A percentile compares a stretch with the other conserved stretches of the same genome.
These are phyloP conservation scores for Leptodactylus fallax DNA, from an alignment of 2,797 vertebrate species.

Conservation along the genomic window DNA sequence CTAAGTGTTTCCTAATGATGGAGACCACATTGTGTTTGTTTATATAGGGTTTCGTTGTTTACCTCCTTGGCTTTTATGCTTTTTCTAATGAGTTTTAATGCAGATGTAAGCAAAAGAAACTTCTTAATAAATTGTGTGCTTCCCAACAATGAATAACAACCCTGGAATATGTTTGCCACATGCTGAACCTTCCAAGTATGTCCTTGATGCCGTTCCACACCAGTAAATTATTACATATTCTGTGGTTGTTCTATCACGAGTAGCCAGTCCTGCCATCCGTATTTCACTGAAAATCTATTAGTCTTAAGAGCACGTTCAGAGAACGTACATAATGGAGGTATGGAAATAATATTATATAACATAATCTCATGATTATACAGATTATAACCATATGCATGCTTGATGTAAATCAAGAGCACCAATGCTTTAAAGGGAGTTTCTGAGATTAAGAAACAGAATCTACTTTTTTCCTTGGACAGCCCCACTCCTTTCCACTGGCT, in stretches of 20 bases:
- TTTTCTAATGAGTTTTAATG: conserved; percentile 43
- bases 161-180: conserved; percentile 40
- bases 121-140: conserved; percentile 28
- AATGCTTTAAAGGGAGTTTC: not conserved
- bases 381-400: not conserved
- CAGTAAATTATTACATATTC: conserved; percentile 40
- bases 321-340: not conserved
- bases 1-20: conserved; percentile 29
- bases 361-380: not conserved
- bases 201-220: conserved; percentile 50
- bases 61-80: conserved; percentile 31
- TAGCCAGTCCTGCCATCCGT: conserved; percentile 3
- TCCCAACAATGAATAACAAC: conserved; percentile 41
- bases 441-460: not conserved
- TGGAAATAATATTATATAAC: conserved; percentile 3
- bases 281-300: conserved; percentile 3
- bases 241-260: conserved; percentile 33
- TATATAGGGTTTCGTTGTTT: conserved; percentile 35
- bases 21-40: conserved; percentile 43
- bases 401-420: not conserved
- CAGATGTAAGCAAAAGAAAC: conserved; percentile 11
- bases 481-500: too few species aligned
- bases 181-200: conserved; percentile 47
- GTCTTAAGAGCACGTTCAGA: not conserved
- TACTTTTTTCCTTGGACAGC: too few species aligned